Evolutionary conservation across 2,888 invertebrate species (phyloP), one percentile per base, ranked within the genome.

Genomic region (Epirrita christyi): DNA sequence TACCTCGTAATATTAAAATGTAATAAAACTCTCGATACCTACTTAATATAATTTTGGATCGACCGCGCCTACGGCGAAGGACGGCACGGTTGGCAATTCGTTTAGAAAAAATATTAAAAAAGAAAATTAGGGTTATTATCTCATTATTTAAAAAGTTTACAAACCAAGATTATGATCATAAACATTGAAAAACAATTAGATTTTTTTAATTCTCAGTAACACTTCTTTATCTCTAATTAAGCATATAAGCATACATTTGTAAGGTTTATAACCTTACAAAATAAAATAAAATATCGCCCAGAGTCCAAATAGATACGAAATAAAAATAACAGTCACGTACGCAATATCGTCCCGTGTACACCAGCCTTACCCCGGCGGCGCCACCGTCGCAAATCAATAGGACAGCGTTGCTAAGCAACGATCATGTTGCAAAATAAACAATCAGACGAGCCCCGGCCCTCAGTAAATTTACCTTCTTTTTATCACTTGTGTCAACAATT

Each of bases 341-440:
- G 70, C 74, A 75, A 75, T 76, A 72, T 61, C 60, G 51, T 52
- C 43, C 59, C 38, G 68, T 78, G 73, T 78, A 66, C 55, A 68
- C 61, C 68, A 47, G 44, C 68, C 72, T 37, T 56, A 57, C 73
- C 72, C 64, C 38, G 72, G 80, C 70, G 85, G 83, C 87, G 89
- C 88, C 80, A 78, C 83, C 66, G 80, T 75, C 85, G 71, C 79
- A 81, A 90, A 92, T 92, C 92, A 88, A 92, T 92, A 91, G 70
- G 64, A 43, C 71, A 64, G 52, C 69, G 92, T 92, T 83, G 85
- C 92, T 68, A 72, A 64, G 92, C 90, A 87, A 92, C 92, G 91
- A 85, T 91, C 91, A 86, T 85, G 86, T 92, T 92, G 85, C 91
- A 92, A 92, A 92, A 92, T 89, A 92, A 92, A 92, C 92, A 92